Evolutionary conservation across 2,888 invertebrate genomes (phyloP).

Genomic region (Arctia plantaginis): DNA sequence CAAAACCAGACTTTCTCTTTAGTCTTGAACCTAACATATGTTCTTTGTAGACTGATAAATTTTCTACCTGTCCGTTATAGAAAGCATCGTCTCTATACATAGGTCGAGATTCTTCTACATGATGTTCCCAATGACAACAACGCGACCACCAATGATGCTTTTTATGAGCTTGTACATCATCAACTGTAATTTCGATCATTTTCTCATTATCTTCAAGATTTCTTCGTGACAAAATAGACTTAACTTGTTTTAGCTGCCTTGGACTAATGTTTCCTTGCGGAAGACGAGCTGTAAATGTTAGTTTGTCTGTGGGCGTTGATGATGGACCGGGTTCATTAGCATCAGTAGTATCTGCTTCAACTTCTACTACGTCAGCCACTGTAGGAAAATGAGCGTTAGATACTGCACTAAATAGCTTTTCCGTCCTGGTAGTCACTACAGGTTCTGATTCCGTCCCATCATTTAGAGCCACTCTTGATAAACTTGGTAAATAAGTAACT

Average conservation of each 20-base stretch:
- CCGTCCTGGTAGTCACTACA: not conserved
- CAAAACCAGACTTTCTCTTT: constrained; percentile 71
- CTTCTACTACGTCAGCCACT: constrained; percentile 71
- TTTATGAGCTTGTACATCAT: constrained; percentile 29
- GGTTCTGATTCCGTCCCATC: not conserved
- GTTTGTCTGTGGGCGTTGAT: constrained; percentile 55
- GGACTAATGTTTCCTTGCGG: constrained; percentile 70
- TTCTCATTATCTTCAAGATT: constrained; percentile 52
- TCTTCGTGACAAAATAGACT: constrained; percentile 70
- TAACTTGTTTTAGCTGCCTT: constrained; percentile 72
- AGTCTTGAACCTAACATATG: constrained; percentile 62
- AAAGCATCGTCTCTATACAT: constrained; percentile 82
- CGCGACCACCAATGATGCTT: constrained; percentile 65
- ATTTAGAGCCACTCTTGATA: not conserved
- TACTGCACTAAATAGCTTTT: constrained; percentile 19
- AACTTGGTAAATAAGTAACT: not conserved
- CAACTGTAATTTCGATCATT: constrained; percentile 59
- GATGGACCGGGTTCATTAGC: constrained; percentile 62
- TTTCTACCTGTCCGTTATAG: constrained; percentile 72
- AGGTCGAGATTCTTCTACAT: constrained; percentile 72
- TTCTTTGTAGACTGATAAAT: constrained; percentile 75
- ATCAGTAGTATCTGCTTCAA: constrained; percentile 16
- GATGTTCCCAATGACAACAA: constrained; percentile 74
- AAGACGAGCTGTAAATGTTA: constrained; percentile 67
- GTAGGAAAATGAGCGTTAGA: constrained; percentile 74